Base-by-base conservation (phyloP, 2,888 invertebrate species). In the Spialia ferax region DNA sequence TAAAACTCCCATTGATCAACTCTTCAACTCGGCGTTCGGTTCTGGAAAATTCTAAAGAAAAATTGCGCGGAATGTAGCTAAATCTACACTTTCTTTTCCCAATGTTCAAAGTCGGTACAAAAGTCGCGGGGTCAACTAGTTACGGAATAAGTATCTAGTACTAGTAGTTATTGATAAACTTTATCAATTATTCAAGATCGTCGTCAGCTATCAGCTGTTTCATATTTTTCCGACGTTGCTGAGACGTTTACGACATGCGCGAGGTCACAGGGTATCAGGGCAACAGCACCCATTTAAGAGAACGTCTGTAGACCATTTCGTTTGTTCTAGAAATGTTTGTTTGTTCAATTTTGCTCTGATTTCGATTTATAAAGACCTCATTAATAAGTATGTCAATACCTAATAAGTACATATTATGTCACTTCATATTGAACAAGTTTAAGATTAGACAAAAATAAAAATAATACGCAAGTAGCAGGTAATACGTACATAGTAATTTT, bases 261-360 rank as follows among this genome's bases (percentile, higher is more conserved):
- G 74, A 66, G 83, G 85, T 85, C 82, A 76, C 26, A 81, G 82
- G 84, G 75, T 86, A 87, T 86, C 84, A 73, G 74, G 72, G 69
- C 67, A 75, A 65, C 75, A 68, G 63, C 42, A 50, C 11, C 52
- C 45, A 38, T 11, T 59, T 57, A 54, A 66, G 50, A 59, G 45
- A 54, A 55, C 60, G 56, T 63, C 52, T 62, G 63, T 63, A 18
- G 20, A 63, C 42, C 60, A 63, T 57, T 75, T 68, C 55, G 29
- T 61, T 50, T 69, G 76, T 79, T 83, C 80, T 81, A 79, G 78
- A 79, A 79, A 72, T 74, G 42, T 66, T 73, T 74, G 70, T 72
- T 70, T 73, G 61, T 56, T 11, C 23, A n/a, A n/a, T n/a, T n/a
- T n/a, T n/a, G n/a, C n/a, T n/a, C n/a, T n/a, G n/a, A n/a, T n/a